phyloP scores from a whole-genome alignment of 2,113 vertebrate genomes.

The Paracanthobrama guichenoti region DNA sequence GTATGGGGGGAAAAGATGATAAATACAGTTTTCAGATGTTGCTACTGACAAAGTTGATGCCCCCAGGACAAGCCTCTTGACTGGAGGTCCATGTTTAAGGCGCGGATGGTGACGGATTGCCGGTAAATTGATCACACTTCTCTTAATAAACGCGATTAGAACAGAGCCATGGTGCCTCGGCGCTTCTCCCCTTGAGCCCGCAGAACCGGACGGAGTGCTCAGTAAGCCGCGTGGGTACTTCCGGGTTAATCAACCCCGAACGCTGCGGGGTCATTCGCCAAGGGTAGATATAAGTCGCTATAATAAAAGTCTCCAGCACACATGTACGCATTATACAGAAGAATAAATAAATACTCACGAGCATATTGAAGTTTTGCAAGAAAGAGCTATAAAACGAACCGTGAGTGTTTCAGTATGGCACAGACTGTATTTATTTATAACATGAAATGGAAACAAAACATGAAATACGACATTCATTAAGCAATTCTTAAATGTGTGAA shows the following conservation, averaged over 20 bases:
- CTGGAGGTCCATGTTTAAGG: conserved; percentile 79
- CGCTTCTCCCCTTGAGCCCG: conserved; percentile 57
- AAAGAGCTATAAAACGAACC: neutral
- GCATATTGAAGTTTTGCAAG: neutral
- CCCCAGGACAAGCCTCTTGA: conserved; percentile 73
- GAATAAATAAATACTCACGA: no score
- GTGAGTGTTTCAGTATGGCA: neutral
- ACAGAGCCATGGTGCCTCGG: conserved; percentile 73
- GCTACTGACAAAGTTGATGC: conserved; percentile 70
- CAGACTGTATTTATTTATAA: neutral
- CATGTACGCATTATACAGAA: neutral
- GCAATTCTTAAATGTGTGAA: neutral
- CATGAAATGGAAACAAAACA: neutral
- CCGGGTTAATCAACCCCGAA: conserved; percentile 65
- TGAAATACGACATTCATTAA: neutral
- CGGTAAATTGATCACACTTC: conserved; percentile 66
- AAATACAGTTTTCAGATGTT: conserved; percentile 70
- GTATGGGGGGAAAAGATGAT: conserved; percentile 62
- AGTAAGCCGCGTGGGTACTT: conserved; percentile 70
- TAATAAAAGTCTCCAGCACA: conserved; percentile 20
- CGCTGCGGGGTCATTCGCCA: neutral
- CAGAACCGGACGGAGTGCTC: conserved; percentile 69
- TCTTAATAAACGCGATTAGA: conserved; percentile 65
- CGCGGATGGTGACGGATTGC: conserved; percentile 81
- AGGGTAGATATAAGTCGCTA: conserved; percentile 7